phyloP scores from a whole-genome alignment of 2,888 invertebrate species.

The Eilema griseolum region DNA sequence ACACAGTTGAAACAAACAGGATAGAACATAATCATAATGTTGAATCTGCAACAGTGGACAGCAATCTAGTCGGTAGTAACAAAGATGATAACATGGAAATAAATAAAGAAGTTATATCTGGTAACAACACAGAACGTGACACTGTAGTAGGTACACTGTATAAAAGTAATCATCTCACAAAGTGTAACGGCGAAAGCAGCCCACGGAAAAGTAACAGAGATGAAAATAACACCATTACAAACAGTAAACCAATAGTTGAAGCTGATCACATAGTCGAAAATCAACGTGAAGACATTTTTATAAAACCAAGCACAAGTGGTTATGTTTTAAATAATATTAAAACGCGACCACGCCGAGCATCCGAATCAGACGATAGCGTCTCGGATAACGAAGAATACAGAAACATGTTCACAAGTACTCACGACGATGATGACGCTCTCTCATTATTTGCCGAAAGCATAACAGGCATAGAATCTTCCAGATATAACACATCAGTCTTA shows the following conservation, averaged over 20 bases:
- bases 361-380: slow-evolving; percentile 14
- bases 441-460: slow-evolving; percentile 79
- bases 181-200: background rate
- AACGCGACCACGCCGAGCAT: slow-evolving; percentile 3
- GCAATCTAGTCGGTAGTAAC: background rate
- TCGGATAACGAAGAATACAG: slow-evolving; percentile 12
- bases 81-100: background rate
- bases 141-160: background rate
- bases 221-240: background rate
- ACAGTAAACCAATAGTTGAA: background rate
- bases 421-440: slow-evolving; percentile 71
- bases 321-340: background rate
- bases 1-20: background rate
- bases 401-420: slow-evolving; percentile 21
- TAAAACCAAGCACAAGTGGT: slow-evolving; percentile 20
- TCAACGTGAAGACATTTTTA: slow-evolving; percentile 6
- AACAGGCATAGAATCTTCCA: slow-evolving; percentile 68
- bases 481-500: slow-evolving; percentile 42
- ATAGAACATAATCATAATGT: background rate
- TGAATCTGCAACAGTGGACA: background rate
- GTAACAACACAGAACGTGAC: background rate
- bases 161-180: background rate
- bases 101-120: background rate
- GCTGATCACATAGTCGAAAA: slow-evolving; percentile 5
- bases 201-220: background rate